These are phyloP conservation scores for Siniperca undulata DNA, from an alignment of 2,797 vertebrate genomes.

Conservation along the genomic window DNA sequence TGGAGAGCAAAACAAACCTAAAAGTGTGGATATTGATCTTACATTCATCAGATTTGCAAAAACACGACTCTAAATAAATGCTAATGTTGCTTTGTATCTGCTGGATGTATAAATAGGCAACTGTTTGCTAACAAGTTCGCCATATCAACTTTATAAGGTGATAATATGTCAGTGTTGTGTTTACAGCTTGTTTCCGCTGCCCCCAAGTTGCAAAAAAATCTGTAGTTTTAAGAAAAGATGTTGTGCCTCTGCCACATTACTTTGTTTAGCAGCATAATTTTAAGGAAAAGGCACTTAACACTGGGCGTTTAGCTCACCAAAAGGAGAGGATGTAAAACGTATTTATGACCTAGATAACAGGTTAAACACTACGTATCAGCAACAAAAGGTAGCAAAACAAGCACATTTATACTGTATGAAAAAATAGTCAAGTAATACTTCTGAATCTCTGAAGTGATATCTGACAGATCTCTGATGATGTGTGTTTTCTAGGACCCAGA, in stretches of 20 bases:
- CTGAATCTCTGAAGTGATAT: not conserved
- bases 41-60: not conserved
- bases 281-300: not conserved
- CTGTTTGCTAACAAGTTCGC: not conserved
- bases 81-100: not conserved
- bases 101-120: not conserved
- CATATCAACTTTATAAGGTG: constrained; percentile 1
- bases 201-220: not conserved
- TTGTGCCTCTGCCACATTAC: constrained; percentile 9
- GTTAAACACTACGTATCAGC: constrained; percentile 1
- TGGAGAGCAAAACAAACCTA: not conserved
- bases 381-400: constrained; percentile 4
- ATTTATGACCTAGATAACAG: constrained; percentile 14
- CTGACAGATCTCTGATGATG: constrained; percentile 28
- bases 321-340: constrained; percentile 11
- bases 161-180: not conserved
- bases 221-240: constrained; percentile 12
- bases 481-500: constrained; percentile 85
- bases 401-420: not conserved
- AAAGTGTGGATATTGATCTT: constrained; percentile 3
- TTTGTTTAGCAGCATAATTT: constrained; percentile 15
- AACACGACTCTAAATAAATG: not conserved
- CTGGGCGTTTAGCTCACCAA: constrained; percentile 27
- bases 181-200: constrained; percentile 5
- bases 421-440: not conserved